These are phyloP conservation scores for Gulo gulo DNA, from an alignment of 2,113 vertebrate species.

Conservation along the genomic window DNA sequence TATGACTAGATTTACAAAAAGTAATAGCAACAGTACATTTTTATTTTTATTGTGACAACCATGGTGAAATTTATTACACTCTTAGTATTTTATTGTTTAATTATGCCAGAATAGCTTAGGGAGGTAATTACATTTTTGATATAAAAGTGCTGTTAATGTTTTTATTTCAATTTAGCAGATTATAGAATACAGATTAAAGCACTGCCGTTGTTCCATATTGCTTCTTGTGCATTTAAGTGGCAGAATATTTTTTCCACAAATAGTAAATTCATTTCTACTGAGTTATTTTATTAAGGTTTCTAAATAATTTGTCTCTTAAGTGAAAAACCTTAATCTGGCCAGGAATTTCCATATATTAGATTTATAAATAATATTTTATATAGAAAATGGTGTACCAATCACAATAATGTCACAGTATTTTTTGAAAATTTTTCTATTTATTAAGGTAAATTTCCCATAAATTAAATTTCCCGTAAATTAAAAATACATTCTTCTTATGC, in stretches of 20 bases:
- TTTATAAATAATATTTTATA: conserved; percentile 13
- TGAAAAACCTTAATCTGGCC: conserved; percentile 70
- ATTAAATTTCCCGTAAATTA: not conserved
- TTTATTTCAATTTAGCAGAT: conserved; percentile 79
- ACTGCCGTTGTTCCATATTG: conserved; percentile 79
- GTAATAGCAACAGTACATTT: conserved; percentile 80
- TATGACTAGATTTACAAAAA: conserved; percentile 75
- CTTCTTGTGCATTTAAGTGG: conserved; percentile 73
- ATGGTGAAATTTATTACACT: conserved; percentile 78
- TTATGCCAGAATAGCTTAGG: conserved; percentile 77
- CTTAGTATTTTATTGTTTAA: conserved; percentile 79
- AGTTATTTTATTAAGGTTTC: conserved; percentile 75
- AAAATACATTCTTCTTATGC: not conserved
- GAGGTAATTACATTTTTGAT: conserved; percentile 81
- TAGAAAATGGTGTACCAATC: not conserved
- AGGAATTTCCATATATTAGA: conserved; percentile 40
- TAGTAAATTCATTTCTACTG: conserved; percentile 80
- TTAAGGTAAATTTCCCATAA: not conserved
- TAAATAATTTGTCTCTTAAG: conserved; percentile 75
- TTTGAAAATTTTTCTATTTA: conserved; percentile 35
- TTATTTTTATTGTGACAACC: conserved; percentile 84
- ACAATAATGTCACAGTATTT: not conserved
- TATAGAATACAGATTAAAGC: conserved; percentile 78
- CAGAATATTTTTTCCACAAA: conserved; percentile 76
- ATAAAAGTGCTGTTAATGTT: conserved; percentile 81